Percentiles rank a stretch among this genome's conserved stretches.
phyloP scores from a whole-genome alignment of 2,888 invertebrate species.

The Rhimphoctona megacephalus region DNA sequence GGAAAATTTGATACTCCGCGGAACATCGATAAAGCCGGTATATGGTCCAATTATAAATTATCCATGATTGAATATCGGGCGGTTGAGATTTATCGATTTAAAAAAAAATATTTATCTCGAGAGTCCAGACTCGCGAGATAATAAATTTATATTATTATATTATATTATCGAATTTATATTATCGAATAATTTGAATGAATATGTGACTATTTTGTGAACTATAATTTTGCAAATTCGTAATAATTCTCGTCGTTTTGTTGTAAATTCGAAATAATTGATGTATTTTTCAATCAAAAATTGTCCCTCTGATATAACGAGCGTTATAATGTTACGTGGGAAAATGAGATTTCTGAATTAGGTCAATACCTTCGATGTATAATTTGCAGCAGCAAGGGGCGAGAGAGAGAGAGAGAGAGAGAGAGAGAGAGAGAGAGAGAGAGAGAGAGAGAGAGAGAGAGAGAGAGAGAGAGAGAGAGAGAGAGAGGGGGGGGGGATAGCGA shows the following conservation, averaged over 20 bases:
- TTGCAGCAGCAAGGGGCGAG: neutral
- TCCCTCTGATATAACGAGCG: neutral
- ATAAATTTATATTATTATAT: no score
- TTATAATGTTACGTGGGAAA: neutral
- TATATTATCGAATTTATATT: slow-evolving; percentile 6
- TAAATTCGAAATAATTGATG: neutral
- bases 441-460: no score
- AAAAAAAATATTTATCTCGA: neutral
- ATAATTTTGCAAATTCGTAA: neutral
- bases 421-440: no score
- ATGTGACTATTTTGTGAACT: neutral
- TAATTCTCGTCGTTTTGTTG: no score
- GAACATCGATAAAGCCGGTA: neutral
- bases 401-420: no score
- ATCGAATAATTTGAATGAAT: neutral
- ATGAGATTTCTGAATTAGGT: neutral
- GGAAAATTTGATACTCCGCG: slow-evolving; percentile 18
- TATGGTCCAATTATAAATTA: slow-evolving; percentile 30
- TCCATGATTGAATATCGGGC: slow-evolving; percentile 4
- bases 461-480: no score
- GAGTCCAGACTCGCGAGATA: neutral
- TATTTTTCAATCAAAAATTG: neutral
- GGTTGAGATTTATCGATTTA: neutral
- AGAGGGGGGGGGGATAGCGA: no score
- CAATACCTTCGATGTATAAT: neutral